phyloP scores from a whole-genome alignment of 2,888 invertebrate species.

The Drosophila prolongata region DNA sequence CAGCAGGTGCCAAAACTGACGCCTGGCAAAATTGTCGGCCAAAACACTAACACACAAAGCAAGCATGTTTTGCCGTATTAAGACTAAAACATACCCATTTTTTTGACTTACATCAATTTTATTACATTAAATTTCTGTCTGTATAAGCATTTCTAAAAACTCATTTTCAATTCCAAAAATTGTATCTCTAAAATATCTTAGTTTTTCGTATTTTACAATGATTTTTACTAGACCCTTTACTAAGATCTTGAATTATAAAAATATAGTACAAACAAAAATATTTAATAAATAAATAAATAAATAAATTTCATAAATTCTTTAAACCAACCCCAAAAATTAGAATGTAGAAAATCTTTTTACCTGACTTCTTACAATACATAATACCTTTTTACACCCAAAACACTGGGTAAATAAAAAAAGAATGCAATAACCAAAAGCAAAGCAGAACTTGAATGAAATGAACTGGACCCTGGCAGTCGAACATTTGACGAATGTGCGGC shows the following conservation, averaged over 20 bases:
- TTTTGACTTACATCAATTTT: not conserved
- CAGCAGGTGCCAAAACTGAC: constrained; percentile 76
- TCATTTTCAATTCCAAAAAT: no score
- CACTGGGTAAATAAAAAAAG: constrained; percentile 1
- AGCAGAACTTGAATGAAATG: constrained; percentile 28
- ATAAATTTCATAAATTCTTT: no score
- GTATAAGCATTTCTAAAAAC: no score
- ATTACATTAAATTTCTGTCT: no score
- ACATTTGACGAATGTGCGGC: constrained; percentile 46
- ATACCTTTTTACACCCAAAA: not conserved
- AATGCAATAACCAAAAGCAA: constrained; percentile 27
- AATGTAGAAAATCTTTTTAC: no score
- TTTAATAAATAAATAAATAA: no score
- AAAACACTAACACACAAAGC: constrained; percentile 48
- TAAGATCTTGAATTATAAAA: no score
- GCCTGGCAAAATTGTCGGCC: constrained; percentile 70
- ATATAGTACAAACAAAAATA: no score
- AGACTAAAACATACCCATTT: not conserved
- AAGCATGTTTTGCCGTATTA: constrained; percentile 8
- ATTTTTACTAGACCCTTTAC: no score
- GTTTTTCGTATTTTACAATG: no score
- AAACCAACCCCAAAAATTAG: no score
- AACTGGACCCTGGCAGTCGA: constrained; percentile 23
- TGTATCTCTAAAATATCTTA: no score
- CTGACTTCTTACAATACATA: not conserved